Conservation (phyloP, 2,113 vertebrate species). For the Nansenia antarctica region DNA sequence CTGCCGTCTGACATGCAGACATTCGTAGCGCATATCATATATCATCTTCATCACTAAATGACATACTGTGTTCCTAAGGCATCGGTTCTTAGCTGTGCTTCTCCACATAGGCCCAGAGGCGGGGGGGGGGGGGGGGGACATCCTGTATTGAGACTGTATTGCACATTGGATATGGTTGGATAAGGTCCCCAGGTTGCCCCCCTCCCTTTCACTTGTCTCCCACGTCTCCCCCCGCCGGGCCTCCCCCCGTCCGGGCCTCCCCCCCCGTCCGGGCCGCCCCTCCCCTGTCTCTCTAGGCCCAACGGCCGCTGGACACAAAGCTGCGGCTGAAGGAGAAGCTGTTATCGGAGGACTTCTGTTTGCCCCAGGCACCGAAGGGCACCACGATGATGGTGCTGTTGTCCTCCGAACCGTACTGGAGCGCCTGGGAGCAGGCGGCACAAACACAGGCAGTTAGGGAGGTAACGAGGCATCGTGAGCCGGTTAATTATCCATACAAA, state of each 20-base stretch:
- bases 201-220: background rate
- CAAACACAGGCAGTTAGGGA: background rate
- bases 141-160: constrained; percentile 28
- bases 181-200: constrained; percentile 31
- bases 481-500: too few relatives aligned
- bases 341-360: constrained; percentile 83
- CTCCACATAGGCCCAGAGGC: constrained; percentile 21
- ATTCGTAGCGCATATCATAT: too few relatives aligned
- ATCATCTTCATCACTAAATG: constrained; percentile 22
- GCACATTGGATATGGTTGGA: too few relatives aligned
- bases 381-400: constrained; percentile 93
- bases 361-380: constrained; percentile 96
- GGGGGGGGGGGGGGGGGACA: too few relatives aligned
- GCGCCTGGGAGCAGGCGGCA: constrained; percentile 71
- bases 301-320: constrained; percentile 92
- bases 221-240: background rate
- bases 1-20: too few relatives aligned
- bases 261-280: background rate
- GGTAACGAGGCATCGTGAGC: too few relatives aligned
- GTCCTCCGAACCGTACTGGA: constrained; percentile 92
- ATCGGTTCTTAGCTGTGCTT: constrained; percentile 11
- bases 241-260: constrained; percentile 16
- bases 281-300: constrained; percentile 75
- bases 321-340: constrained; percentile 95
- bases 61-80: constrained; percentile 13